Evolutionary conservation across 1,140 invertebrate genomes (phyloP).

Genomic region (Drosophila lacertosa): DNA sequence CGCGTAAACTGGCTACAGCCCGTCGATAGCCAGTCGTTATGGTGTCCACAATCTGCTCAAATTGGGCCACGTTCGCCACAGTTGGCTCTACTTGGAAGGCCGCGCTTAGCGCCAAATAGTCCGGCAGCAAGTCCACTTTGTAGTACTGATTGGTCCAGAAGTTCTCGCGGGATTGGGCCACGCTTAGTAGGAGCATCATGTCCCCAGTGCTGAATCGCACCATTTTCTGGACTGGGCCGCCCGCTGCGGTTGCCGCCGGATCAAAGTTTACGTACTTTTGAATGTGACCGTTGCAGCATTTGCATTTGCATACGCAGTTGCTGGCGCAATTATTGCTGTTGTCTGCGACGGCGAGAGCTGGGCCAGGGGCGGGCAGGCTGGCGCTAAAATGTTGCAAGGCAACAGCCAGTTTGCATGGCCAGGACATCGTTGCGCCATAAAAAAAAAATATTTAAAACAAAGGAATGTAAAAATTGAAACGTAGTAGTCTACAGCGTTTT

Average conservation of each 20-base stretch:
- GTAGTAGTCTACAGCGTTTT: neutral
- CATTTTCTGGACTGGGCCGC: conserved; percentile 44
- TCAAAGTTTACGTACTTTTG: conserved; percentile 51
- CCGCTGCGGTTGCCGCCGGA: neutral
- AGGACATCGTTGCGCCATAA: conserved; percentile 34
- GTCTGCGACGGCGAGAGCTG: neutral
- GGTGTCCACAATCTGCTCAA: conserved; percentile 38
- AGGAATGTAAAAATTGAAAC: neutral
- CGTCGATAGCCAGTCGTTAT: conserved; percentile 47
- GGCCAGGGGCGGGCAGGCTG: neutral
- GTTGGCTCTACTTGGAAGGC: neutral
- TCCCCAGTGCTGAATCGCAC: conserved; percentile 42
- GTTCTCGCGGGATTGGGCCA: conserved; percentile 29
- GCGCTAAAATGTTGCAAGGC: conserved; percentile 37
- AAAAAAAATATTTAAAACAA: too few species aligned
- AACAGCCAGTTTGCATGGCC: conserved; percentile 37
- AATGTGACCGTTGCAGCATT: conserved; percentile 33
- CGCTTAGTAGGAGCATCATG: conserved; percentile 34
- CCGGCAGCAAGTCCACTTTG: conserved; percentile 28
- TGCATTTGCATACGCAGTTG: conserved; percentile 38
- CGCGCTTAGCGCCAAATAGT: conserved; percentile 11
- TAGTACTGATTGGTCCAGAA: conserved; percentile 51
- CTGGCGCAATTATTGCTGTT: conserved; percentile 6
- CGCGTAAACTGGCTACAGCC: neutral
- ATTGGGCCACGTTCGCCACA: neutral